phyloP scores from a whole-genome alignment of 2,888 invertebrate genomes.

The Lasioglossum villosulum region DNA sequence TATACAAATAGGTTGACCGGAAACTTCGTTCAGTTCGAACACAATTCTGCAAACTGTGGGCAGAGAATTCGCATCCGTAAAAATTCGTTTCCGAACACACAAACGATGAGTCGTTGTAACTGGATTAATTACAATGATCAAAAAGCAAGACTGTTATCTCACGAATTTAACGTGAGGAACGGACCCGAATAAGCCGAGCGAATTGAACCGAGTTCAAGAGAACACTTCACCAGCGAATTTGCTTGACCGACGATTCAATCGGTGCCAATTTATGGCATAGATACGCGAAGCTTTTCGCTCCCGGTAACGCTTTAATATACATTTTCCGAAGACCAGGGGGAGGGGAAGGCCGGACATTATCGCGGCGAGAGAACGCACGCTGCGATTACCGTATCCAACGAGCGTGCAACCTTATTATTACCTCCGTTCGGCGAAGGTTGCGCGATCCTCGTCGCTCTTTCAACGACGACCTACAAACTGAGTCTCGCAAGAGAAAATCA shows the following conservation, averaged over 20 bases:
- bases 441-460: slow-evolving; percentile 56
- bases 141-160: background rate
- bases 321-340: background rate
- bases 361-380: slow-evolving; percentile 24
- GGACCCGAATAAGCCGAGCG: background rate
- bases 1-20: background rate
- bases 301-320: background rate
- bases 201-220: slow-evolving; percentile 30
- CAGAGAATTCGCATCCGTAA: background rate
- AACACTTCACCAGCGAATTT: slow-evolving; percentile 52
- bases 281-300: background rate
- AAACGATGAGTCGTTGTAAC: background rate
- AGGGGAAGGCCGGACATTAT: background rate
- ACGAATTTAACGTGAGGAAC: slow-evolving; percentile 3
- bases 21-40: background rate
- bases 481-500: slow-evolving; percentile 32
- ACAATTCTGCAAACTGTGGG: background rate
- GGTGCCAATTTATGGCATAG: background rate
- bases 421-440: slow-evolving; percentile 64
- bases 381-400: slow-evolving; percentile 55
- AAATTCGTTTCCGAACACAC: background rate
- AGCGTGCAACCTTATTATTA: slow-evolving; percentile 61
- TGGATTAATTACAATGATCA: background rate
- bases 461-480: slow-evolving; percentile 43
- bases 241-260: background rate